Percentiles rank a stretch among this genome's conserved stretches.
These are phyloP conservation scores for Felis catus DNA, from an alignment of 2,113 vertebrate species.

Conservation along the genomic window DNA sequence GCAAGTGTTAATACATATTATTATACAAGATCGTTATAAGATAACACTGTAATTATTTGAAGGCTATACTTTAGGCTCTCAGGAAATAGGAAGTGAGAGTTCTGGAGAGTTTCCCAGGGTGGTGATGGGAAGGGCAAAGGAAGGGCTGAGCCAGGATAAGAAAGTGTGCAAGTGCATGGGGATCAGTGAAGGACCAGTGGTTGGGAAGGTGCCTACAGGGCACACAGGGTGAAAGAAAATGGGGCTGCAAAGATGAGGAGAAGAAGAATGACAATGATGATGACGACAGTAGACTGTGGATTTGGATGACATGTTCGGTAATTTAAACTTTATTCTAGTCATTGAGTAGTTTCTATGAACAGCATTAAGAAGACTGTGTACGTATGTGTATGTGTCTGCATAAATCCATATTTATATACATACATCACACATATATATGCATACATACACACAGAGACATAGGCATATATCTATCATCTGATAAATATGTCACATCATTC, in stretches of 20 bases:
- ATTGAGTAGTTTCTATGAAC: background rate
- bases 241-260: background rate
- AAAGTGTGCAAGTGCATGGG: accelerated
- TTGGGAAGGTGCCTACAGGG: background rate
- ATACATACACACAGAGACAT: background rate
- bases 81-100: background rate
- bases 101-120: background rate
- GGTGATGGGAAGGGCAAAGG: background rate
- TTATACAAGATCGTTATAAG: background rate
- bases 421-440: background rate
- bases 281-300: background rate
- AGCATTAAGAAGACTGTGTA: background rate
- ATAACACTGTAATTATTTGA: background rate
- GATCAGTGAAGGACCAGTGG: background rate
- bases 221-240: background rate
- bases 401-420: background rate
- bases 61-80: background rate
- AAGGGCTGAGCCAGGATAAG: background rate
- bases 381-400: background rate
- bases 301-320: background rate
- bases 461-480: background rate
- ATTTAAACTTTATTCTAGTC: background rate
- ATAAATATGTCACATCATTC: background rate
- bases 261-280: background rate
- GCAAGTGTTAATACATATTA: background rate